A percentile compares a stretch with the other conserved stretches of the same genome.
Conservation (phyloP, 1,140 invertebrate genomes). For the Helicorthomorpha holstii region DNA sequence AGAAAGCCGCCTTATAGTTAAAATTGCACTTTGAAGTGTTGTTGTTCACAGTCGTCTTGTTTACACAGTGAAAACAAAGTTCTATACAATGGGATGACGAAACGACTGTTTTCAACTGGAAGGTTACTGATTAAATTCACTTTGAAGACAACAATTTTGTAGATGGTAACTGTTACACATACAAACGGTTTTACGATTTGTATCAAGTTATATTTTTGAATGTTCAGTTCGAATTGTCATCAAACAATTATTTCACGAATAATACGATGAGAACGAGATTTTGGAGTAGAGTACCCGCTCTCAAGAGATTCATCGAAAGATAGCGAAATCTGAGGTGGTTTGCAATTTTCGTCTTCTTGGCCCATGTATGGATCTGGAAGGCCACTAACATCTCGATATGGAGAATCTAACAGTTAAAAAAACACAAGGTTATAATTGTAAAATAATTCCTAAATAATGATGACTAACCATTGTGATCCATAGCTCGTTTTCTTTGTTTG, state of each 20-base stretch:
- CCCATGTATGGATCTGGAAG: slow-evolving; percentile 69
- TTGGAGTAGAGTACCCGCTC: slow-evolving; percentile 81
- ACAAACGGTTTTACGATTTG: no score
- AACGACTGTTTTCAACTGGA: no score
- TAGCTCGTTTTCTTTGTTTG: slow-evolving; percentile 57
- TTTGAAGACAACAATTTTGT: no score
- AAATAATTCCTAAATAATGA: background rate
- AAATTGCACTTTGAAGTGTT: no score
- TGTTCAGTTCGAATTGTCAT: no score
- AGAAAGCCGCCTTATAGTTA: no score
- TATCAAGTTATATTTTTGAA: no score
- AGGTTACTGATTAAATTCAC: no score
- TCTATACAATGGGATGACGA: no score
- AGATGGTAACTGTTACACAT: no score
- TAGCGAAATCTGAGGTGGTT: slow-evolving; percentile 62
- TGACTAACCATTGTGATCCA: slow-evolving; percentile 37
- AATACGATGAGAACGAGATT: slow-evolving; percentile 68
- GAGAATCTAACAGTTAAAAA: slow-evolving; percentile 47
- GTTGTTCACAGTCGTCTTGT: no score
- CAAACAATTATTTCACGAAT: slow-evolving; percentile 89
- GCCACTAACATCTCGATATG: slow-evolving; percentile 80
- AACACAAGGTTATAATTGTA: slow-evolving; percentile 8
- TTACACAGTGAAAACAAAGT: no score
- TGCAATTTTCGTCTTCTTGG: slow-evolving; percentile 41
- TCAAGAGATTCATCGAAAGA: slow-evolving; percentile 82